These are phyloP conservation scores for Notarius lentiginosus DNA, from an alignment of 2,113 vertebrate genomes.

Conservation along the genomic window DNA sequence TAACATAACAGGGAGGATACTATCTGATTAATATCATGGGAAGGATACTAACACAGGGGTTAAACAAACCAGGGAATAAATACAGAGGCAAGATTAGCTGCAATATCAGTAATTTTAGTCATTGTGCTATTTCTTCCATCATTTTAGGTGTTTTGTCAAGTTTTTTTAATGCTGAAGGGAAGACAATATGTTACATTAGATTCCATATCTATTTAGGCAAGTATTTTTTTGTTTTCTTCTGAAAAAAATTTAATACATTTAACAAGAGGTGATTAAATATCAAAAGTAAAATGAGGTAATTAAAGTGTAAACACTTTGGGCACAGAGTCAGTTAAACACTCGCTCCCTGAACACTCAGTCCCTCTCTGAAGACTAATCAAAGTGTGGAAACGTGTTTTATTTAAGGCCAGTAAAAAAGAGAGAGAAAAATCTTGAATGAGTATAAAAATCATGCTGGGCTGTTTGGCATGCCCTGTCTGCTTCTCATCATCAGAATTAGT, in stretches of 20 bases:
- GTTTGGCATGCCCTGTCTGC: not conserved
- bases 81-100: too few relatives aligned
- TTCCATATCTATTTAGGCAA: not conserved
- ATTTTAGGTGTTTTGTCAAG: not conserved
- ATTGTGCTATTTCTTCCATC: not conserved
- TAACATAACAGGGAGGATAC: not conserved
- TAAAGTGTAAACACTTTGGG: not conserved
- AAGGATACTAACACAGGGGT: not conserved
- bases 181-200: too few relatives aligned
- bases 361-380: not conserved
- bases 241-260: not conserved
- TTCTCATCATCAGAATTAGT: not conserved
- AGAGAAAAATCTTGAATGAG: slow-evolving; percentile 12
- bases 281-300: not conserved
- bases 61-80: not conserved
- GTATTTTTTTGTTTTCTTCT: not conserved
- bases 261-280: not conserved
- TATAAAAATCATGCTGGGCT: not conserved
- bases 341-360: not conserved
- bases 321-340: not conserved
- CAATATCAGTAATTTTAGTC: too few relatives aligned
- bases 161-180: too few relatives aligned
- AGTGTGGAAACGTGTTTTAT: not conserved
- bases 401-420: not conserved
- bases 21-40: too few relatives aligned